Evolutionary conservation across 37 sponge, comb jelly and placozoan genomes (phyloP).

Genomic region (Diacarnus erythraeanus): DNA sequence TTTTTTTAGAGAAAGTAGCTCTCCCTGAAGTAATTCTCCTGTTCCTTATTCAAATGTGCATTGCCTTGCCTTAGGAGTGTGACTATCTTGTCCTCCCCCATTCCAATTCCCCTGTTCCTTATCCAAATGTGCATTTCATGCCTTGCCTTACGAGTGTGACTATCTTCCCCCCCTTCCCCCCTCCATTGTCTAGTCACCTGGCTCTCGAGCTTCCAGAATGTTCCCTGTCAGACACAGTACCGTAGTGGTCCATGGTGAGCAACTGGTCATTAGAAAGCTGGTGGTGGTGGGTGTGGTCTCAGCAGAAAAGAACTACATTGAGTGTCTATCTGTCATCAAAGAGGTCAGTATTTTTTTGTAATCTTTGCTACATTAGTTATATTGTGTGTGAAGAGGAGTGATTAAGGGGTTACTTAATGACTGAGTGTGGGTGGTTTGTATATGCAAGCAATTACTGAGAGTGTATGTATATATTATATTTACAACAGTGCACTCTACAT

Average conservation of each 20-base stretch:
- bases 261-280: constrained; percentile 79
- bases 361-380: not conserved
- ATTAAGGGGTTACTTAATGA: no score
- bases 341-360: constrained; percentile 62
- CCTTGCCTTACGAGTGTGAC: constrained; percentile 1
- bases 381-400: not conserved
- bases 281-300: constrained; percentile 83
- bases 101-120: not conserved
- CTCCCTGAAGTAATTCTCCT: no score
- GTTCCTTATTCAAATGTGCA: no score
- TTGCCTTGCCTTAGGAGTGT: no score
- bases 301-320: constrained; percentile 78
- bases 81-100: not conserved
- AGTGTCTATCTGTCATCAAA: constrained; percentile 61
- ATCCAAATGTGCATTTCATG: not conserved
- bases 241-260: constrained; percentile 74
- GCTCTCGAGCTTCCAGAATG: constrained; percentile 6
- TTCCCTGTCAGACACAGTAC: constrained; percentile 65
- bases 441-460: no score
- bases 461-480: no score
- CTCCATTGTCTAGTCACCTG: constrained; percentile 8
- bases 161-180: not conserved
- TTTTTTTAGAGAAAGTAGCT: no score
- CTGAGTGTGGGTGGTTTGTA: no score
- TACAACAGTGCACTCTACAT: no score